Base-by-base conservation (phyloP, 2,797 vertebrate species). In the Galago senegalensis region DNA sequence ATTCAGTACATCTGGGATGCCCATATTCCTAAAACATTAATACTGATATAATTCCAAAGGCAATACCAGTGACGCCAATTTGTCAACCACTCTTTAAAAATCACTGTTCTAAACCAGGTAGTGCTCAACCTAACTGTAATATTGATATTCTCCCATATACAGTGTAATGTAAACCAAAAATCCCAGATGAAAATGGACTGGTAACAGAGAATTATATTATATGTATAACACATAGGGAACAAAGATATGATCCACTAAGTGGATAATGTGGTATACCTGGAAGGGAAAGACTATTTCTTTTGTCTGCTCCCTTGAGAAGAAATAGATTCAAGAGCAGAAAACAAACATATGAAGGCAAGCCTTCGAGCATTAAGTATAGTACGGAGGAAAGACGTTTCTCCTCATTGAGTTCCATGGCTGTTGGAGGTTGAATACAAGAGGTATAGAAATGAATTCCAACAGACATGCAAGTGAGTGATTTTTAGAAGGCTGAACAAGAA, bases 231-330 rank as follows among this genome's bases (percentile, higher is more conserved):
- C 31, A 12, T 4, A 80, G 6, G 20, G 10, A 67, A 27, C 25
- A 93, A 91, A 97, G 21, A 58, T 2, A 77, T 63, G 23, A 72
- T 61, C 9, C 13, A 77, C 34, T 58, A 46, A 58, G 16, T 65
- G 18, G 27, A 65, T 70, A 75, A 23, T 27, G 8, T 29, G 20
- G 14, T 65, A 91, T 96, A 85, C 27, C 12, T 85, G 5, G 8
- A 72, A 81, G 25, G 53, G 65, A 70, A 43, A 93, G 9, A 93
- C 29, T 88, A n/a, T 72, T 65, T 40, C 37, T 46, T 83, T 14
- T 58, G 31, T n/a, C 56, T 58, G 63, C 56, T 12, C 77, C 77
- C 53, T 73, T 87, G 34, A 94, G 37, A 95, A 84, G 69, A 88
- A 10, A 60, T 4, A 85, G 16, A 27, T 91, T 75, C 43, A 43